Evolutionary conservation across 2,113 vertebrate species (phyloP), one percentile per base, ranked within the genome.

Genomic region (Gila orcuttii): DNA sequence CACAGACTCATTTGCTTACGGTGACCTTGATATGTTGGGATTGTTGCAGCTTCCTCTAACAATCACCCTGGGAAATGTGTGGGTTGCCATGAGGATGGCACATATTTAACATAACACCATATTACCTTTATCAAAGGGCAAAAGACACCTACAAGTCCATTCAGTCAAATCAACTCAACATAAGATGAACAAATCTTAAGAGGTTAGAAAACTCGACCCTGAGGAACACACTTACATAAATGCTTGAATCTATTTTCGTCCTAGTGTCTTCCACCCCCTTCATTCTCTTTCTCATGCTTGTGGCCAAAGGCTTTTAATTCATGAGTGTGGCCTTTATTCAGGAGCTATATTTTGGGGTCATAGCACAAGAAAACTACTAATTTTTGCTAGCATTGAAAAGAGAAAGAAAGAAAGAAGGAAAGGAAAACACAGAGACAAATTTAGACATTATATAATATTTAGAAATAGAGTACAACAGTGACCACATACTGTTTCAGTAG

Each of bases 231-330:
- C 82, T 79, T 76, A 42, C 80, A 33, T 23, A 83, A 83, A 86
- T 59, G 47, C 4, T 11, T 23, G 42, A n/a, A 25, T 82, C 79
- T 86, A 69, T 86, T 86, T 86, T 69, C 28, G 59, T 83, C 42
- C 80, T 50, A 9, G 50, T 71, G 57, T 84, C 19, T 79, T 39
- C 59, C 69, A 62, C 11, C 66, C 21, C 82, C 21, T 42, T 77
- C 19, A 36, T 28, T 36, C 6, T 76, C 33, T 82, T 19, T 62
- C 33, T 75, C 57, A 47, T 75, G 60, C 33, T 68, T 68, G 47
- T 52, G 31, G 52, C 45, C 76, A 31, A 39, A 21, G 28, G 31
- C 60, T 23, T 85, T 39, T 66, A 6, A 50, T 60, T 33, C 7
- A n/a, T 69, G 64, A 74, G n/a, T 42, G 11, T 47, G 42, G 57